Base-by-base conservation (phyloP, 2,113 vertebrate species). In the Podarcis raffonei region DNA sequence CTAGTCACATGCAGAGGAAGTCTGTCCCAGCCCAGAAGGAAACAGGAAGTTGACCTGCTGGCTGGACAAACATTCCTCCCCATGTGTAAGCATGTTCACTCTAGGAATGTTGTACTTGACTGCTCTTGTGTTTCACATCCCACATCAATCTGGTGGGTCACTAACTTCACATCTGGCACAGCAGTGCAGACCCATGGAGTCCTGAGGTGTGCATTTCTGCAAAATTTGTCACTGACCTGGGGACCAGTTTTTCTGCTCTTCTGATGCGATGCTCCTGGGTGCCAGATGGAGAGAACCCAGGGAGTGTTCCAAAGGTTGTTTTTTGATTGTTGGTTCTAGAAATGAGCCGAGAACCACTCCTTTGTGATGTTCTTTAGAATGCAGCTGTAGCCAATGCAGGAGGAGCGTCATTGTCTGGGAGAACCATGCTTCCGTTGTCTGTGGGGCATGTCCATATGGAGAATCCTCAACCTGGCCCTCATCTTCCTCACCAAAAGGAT, bases 311-410 rank as follows among this genome's bases (percentile, higher is more conserved):
- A 35, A 81, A 27, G 15, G 35, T 22, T 81, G 65, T 48, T 59
- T 81, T 6, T 62, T 7, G 77, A 72, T 32, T 59, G 84, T 77
- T 85, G 72, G 84, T 85, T 85, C 84, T 85, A 85, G 25, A 85
- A 39, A 65, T 9, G 5, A 4, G 20, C 20, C 16, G 72, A 85
- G 59, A 87, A 87, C n/a, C 16, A 25, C 4, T n/a, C 65, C 85
- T 80, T 87, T 87, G 65, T 87, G 85, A 87, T 80, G 77, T 69
- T 25, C 9, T 25, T 20, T 74, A 27, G 83, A 85, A 85, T 27
- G 53, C 65, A 15, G 3, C 16, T 13, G 22, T 2, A 25, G 32
- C 83, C 83, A 62, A 30, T 62, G 27, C 48, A 37, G 83, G 32
- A 35, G 2, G 48, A 62, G 53, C 1, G n/a, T 39, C 76, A 30